These are phyloP conservation scores for Sebastes vulpes DNA, from an alignment of 2,797 vertebrate genomes.

Conservation along the genomic window DNA sequence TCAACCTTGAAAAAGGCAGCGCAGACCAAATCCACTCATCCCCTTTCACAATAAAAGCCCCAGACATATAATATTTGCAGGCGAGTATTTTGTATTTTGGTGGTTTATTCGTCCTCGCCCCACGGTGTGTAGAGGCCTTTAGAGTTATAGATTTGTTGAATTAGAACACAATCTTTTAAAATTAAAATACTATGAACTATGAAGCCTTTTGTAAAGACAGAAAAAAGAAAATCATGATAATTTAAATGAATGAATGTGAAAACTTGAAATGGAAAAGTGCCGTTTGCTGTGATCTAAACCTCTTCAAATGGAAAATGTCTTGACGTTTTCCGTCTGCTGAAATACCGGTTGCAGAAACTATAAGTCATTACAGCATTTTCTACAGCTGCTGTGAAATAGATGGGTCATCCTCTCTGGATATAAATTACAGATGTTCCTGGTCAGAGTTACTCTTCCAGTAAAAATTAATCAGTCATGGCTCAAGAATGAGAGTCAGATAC, in stretches of 20 bases:
- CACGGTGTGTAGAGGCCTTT: too few relatives aligned
- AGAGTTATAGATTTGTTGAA: background rate
- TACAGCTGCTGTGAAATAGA: background rate
- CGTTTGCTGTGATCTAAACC: background rate
- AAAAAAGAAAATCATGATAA: background rate
- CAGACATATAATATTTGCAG: too few relatives aligned
- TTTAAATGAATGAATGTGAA: background rate
- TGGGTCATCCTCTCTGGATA: background rate
- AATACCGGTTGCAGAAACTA: background rate
- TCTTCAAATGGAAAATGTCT: background rate
- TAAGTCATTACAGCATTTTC: background rate
- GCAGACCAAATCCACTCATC: too few relatives aligned
- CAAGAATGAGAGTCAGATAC: constrained; percentile 21
- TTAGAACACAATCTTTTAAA: background rate
- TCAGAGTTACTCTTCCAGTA: background rate
- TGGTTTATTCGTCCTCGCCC: too few relatives aligned
- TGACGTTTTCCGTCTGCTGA: background rate
- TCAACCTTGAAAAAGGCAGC: too few relatives aligned
- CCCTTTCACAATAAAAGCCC: too few relatives aligned
- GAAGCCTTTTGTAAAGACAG: background rate
- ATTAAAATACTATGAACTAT: background rate
- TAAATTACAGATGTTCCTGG: background rate
- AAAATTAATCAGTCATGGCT: constrained; percentile 65
- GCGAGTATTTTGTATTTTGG: too few relatives aligned
- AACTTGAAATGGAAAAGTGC: background rate